Percentiles rank a stretch among this genome's conserved stretches.
Conservation (phyloP, 2,797 vertebrate genomes). For the Bufotes viridis region DNA sequence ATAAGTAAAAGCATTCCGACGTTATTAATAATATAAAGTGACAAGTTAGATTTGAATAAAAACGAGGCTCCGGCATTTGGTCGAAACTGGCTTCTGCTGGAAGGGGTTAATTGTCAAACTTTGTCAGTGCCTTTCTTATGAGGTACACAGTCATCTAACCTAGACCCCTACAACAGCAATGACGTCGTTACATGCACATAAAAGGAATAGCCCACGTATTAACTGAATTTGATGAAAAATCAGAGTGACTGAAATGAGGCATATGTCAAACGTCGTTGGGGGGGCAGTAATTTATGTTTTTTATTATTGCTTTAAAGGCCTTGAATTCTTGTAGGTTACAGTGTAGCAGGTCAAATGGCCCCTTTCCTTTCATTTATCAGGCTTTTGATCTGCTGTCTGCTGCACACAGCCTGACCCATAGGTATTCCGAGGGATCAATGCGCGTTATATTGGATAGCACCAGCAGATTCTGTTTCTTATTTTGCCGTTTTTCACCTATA, state of each 20-base stretch:
- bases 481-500: background rate
- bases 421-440: slow-evolving; percentile 40
- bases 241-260: slow-evolving; percentile 64
- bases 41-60: too few species aligned
- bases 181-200: slow-evolving; percentile 6
- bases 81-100: too few species aligned
- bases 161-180: background rate
- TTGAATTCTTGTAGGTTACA: slow-evolving; percentile 85
- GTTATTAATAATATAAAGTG: too few species aligned
- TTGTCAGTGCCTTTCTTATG: background rate
- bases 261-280: slow-evolving; percentile 69
- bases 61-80: too few species aligned
- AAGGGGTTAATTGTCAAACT: background rate
- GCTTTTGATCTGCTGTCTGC: slow-evolving; percentile 91
- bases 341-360: slow-evolving; percentile 87
- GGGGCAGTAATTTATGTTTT: slow-evolving; percentile 74
- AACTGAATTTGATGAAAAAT: slow-evolving; percentile 62
- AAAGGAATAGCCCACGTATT: slow-evolving; percentile 12
- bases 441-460: slow-evolving; percentile 16
- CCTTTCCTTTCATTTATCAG: slow-evolving; percentile 92
- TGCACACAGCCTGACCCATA: slow-evolving; percentile 8
- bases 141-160: slow-evolving; percentile 13
- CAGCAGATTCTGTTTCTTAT: background rate
- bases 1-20: too few species aligned
- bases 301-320: slow-evolving; percentile 89